These are phyloP conservation scores for Athetis lepigone DNA, from an alignment of 2,888 invertebrate genomes.

Conservation along the genomic window DNA sequence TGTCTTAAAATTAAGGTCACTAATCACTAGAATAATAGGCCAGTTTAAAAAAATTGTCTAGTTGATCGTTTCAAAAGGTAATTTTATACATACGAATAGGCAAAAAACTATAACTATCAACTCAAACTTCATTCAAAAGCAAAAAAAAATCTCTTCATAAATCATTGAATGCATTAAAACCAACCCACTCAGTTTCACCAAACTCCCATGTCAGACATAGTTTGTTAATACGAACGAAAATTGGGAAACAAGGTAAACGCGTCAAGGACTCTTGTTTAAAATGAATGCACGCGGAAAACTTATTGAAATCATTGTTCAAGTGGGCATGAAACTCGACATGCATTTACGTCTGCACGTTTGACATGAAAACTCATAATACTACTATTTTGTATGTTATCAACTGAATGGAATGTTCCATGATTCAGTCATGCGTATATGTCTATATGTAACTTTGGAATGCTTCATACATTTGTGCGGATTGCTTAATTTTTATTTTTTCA, in stretches of 20 bases:
- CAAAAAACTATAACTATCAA: too few relatives aligned
- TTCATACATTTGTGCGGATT: conserved; percentile 10
- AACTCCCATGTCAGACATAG: neutral
- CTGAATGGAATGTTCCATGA: conserved; percentile 31
- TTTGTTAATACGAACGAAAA: neutral
- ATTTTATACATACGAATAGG: too few relatives aligned
- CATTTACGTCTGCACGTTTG: conserved; percentile 35
- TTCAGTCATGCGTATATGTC: too few relatives aligned
- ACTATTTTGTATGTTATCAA: conserved; percentile 31
- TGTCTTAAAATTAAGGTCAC: too few relatives aligned
- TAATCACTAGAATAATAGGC: too few relatives aligned
- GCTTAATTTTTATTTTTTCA: neutral
- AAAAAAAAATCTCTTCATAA: too few relatives aligned
- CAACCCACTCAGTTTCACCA: neutral
- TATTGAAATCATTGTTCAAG: conserved; percentile 27
- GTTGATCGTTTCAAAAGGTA: too few relatives aligned
- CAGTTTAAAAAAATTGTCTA: too few relatives aligned
- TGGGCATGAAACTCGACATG: conserved; percentile 7
- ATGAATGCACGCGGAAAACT: conserved; percentile 5
- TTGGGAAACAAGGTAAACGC: neutral
- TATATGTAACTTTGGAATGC: neutral
- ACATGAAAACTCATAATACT: conserved; percentile 19
- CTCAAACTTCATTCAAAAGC: too few relatives aligned
- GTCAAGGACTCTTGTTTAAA: neutral
- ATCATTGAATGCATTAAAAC: too few relatives aligned